Conservation (phyloP, 2,113 vertebrate species). For the Sebastes schlegelii region DNA sequence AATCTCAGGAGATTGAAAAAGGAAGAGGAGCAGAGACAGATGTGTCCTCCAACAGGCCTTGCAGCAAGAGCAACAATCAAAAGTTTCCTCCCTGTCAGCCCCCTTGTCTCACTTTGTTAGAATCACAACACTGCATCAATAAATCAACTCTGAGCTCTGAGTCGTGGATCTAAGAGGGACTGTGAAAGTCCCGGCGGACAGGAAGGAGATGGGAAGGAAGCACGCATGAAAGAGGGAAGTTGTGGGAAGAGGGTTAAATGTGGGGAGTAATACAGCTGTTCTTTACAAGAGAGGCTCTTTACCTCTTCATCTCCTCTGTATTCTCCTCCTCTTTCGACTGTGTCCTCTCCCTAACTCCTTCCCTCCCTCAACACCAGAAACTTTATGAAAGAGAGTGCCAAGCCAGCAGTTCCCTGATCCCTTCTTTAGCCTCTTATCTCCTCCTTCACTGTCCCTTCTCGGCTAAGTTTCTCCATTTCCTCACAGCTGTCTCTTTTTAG, state of each 20-base stretch:
- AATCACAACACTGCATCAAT: constrained; percentile 68
- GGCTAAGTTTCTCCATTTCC: constrained; percentile 44
- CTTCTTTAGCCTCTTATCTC: constrained; percentile 63
- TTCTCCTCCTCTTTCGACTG: neutral
- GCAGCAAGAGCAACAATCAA: constrained; percentile 43
- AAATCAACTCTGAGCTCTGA: constrained; percentile 61
- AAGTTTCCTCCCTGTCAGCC: constrained; percentile 58
- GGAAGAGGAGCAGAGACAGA: constrained; percentile 36
- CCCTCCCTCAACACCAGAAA: constrained; percentile 48
- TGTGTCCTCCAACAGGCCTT: constrained; percentile 55
- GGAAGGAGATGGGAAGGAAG: constrained; percentile 42
- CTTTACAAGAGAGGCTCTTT: constrained; percentile 15
- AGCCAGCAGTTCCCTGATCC: constrained; percentile 62
- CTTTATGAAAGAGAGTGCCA: constrained; percentile 42
- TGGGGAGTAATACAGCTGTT: constrained; percentile 8
- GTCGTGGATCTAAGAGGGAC: constrained; percentile 49
- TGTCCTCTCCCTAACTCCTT: constrained; percentile 32
- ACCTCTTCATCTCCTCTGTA: constrained; percentile 23
- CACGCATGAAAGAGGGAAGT: constrained; percentile 47
- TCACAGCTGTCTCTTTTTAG: constrained; percentile 44
- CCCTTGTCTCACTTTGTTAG: constrained; percentile 62
- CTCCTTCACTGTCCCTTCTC: constrained; percentile 36
- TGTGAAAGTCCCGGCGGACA: constrained; percentile 62
- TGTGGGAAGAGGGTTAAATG: constrained; percentile 49
- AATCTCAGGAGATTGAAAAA: constrained; percentile 39